Base-by-base conservation (phyloP, 2,113 vertebrate species). In the Serilophus lunatus region DNA sequence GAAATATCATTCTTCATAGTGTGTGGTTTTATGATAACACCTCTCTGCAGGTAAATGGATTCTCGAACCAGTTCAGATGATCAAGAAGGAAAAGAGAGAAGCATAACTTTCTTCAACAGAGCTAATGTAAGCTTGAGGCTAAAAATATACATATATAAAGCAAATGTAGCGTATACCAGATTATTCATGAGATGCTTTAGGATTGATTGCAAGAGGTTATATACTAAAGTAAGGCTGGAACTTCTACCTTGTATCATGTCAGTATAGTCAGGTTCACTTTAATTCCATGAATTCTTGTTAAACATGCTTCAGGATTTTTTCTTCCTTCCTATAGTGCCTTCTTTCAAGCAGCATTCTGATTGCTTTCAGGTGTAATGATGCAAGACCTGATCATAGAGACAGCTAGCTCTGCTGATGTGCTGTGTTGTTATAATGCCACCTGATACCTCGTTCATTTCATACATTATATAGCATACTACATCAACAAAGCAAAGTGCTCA, bases 361-460 rank as follows among this genome's bases (percentile, higher is more conserved):
- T 91, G 82, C 64, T 93, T 91, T 83, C 88, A 7, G 35, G 77
- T 96, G 85, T 93, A 96, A 61, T 93, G 95, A 88, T 95, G 94
- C 93, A 96, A 88, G 92, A 78, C 86, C 36, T 79, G 92, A 96
- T 96, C 90, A 93, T 24, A 88, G 71, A 95, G 82, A 93, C 92
- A 96, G 93, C 76, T 81, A 88, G 60, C 44, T 83, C 82, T 53
- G 60, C 64, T 96, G 93, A 95, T 91, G 50, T 49, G 59, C 84
- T 80, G 54, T 75, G 44, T 88, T 95, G 49, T 53, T 87, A 88
- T 64, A 93, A 84, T 95, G 88, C 94, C 94, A 66, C 71, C 90
- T 78, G 93, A 90, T 96, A 88, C n/a, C 84, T 94, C 75, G 64
- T 96, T 94, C 12, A 12, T 86, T 95, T 94, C 85, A 71, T 93